Evolutionary conservation across 2,797 vertebrate species (phyloP), one percentile per base, ranked within the genome.

Genomic region (Cossypha niveicapilla): DNA sequence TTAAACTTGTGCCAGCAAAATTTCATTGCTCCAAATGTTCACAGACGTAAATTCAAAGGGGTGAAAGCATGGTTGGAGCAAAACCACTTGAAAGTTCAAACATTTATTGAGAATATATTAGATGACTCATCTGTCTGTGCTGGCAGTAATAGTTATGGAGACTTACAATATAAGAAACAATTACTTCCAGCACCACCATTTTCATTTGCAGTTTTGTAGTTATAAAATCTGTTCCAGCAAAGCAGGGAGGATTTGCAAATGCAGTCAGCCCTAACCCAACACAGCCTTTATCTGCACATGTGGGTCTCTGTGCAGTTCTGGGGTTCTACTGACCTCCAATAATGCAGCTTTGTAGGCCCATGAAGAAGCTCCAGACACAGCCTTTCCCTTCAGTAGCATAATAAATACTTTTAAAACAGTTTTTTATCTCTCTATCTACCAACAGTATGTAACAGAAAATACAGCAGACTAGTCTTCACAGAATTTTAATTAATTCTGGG

Each of bases 21-120:
- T 80, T 78, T 89, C 18, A 39, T 74, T 74, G 28, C 50, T 89
- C 70, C 87, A 96, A 61, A 75, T 91, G 68, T 68, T 91, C 84
- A 79, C 27, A 44, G 39, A 77, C 65, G 68, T 83, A 73, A 93
- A 91, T 50, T 70, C 53, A 80, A 72, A 51, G 37, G 34, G 25
- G 9, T 56, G 16, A 83, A 89, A 61, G 19, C 37, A 35, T 27
- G 15, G 18, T 2, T 63, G 30, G 41, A 57, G 16, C 61, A 90
- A 86, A 95, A 71, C 47, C 32, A 44, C 35, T 67, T 32, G 47
- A 28, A 75, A 74, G 57, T 88, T 87, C 35, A 73, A 79, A 25
- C 0, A 0, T 66, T 76, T 73, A 48, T 67, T 78, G 10, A 39
- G 28, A 75, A 35, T 24, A 3, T 44, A 53, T 54, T 53, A 53